A percentile compares a stretch with the other conserved stretches of the same genome.
phyloP scores from a whole-genome alignment of 2,113 vertebrate species.

The Gymnobelideus leadbeateri region DNA sequence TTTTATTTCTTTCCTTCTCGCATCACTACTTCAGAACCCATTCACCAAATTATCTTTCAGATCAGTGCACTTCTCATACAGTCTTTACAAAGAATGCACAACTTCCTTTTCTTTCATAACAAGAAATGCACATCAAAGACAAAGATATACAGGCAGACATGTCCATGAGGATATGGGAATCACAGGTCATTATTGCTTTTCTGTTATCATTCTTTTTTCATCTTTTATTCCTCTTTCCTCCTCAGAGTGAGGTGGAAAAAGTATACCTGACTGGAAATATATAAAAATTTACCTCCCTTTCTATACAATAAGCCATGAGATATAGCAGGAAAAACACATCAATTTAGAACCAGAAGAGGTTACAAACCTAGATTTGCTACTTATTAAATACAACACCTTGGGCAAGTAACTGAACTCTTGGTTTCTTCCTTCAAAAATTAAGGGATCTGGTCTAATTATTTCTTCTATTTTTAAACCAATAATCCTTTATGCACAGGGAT shows the following conservation, averaged over 20 bases:
- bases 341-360: background rate
- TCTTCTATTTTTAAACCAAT: background rate
- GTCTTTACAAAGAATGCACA: constrained; percentile 65
- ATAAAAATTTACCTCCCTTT: constrained; percentile 1
- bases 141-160: constrained; percentile 34
- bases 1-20: constrained; percentile 59
- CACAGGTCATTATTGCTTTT: constrained; percentile 57
- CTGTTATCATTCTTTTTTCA: constrained; percentile 43
- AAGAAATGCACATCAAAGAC: constrained; percentile 47
- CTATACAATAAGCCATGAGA: background rate
- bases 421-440: background rate
- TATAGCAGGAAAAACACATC: background rate
- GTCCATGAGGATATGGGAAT: background rate
- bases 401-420: background rate
- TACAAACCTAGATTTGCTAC: background rate
- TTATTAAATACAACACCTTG: background rate
- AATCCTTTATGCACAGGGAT: background rate
- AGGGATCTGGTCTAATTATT: background rate
- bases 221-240: constrained; percentile 42
- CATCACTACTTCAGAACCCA: constrained; percentile 61
- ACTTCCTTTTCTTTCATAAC: constrained; percentile 35
- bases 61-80: constrained; percentile 57
- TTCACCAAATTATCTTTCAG: constrained; percentile 76
- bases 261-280: background rate
- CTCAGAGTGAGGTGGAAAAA: background rate